Base-by-base conservation (phyloP, 2,888 invertebrate species). In the Graphium colonna region DNA sequence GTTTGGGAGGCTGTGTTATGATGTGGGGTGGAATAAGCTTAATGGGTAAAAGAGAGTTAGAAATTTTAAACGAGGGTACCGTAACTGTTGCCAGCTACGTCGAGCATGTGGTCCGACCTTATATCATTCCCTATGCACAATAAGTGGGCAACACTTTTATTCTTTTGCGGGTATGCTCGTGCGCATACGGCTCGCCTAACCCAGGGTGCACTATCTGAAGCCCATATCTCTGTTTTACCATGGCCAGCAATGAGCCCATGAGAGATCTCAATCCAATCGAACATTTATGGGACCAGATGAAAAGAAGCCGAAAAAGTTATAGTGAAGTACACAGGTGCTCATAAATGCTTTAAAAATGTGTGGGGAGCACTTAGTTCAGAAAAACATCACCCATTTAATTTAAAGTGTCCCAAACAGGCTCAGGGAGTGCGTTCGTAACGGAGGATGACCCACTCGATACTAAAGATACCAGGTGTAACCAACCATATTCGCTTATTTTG, bases 191-290 rank as follows among this genome's bases (percentile, higher is more conserved):
- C 51, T 38, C 39, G 51, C 12, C 38, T 31, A 3, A 44, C 40
- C 38, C 40, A 51, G 45, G 15, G 26, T 15, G 44, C 26, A 16
- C 38, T 51, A 28, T 38, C 44, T 38, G 44, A 44, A 15, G 44
- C 45, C 26, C 44, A 51, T 45, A 51, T 45, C 40, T 21, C 46
- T 10, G 40, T 52, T 52, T 52, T 46, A 31, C 45, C 26, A 5
- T 28, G 26, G 18, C 42, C 21, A 3, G 42, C 47, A 26, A 39
- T 42, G 33, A 46, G 47, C 33, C 42, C 52, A n/a, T n/a, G n/a
- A n/a, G n/a, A 18, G 47, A 52, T 13, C 46, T 46, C 31, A 33
- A 36, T 13, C 47, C 36, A 13, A 52, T 41, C 12, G 36, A 18
- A 21, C 21, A 21, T 21, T 21, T 21, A 21, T 21, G 21, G 21